These are phyloP conservation scores for Tiaroga cobitis DNA, from an alignment of 2,797 vertebrate genomes.

Conservation along the genomic window DNA sequence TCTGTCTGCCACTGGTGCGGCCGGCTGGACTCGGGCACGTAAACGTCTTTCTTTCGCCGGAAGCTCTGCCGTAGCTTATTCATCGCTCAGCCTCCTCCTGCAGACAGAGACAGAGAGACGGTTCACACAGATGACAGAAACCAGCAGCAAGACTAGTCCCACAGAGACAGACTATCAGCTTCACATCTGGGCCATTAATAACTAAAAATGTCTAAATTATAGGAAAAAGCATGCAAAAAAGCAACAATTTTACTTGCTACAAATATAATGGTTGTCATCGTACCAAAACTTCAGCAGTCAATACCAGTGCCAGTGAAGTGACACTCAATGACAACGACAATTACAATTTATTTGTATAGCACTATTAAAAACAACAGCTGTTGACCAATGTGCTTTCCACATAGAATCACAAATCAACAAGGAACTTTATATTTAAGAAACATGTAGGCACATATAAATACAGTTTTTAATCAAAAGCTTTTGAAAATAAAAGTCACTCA, in stretches of 20 bases:
- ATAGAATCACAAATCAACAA: too few relatives aligned
- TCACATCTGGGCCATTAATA: not conserved
- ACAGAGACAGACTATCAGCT: not conserved
- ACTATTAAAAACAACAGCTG: too few relatives aligned
- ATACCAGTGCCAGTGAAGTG: not conserved
- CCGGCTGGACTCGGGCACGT: constrained; percentile 96
- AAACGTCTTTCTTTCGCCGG: constrained; percentile 98
- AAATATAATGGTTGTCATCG: not conserved
- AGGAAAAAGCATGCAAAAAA: not conserved
- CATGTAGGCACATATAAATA: too few relatives aligned
- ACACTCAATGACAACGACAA: too few relatives aligned
- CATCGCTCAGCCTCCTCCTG: constrained; percentile 84
- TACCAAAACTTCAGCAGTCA: not conserved
- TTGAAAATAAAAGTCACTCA: too few relatives aligned
- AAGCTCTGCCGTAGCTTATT: constrained; percentile 99
- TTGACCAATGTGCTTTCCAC: too few relatives aligned
- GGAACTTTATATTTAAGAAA: too few relatives aligned
- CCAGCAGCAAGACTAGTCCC: not conserved
- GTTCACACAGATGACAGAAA: not conserved
- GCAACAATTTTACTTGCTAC: not conserved
- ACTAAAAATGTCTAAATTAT: not conserved
- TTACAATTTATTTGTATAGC: too few relatives aligned
- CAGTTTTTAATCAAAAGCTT: too few relatives aligned
- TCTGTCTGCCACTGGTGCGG: constrained; percentile 99
- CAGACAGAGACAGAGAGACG: constrained; percentile 6